Evolutionary conservation across 2,113 vertebrate species (phyloP), one percentile per base, ranked within the genome.

Genomic region (Symphodus melops): DNA sequence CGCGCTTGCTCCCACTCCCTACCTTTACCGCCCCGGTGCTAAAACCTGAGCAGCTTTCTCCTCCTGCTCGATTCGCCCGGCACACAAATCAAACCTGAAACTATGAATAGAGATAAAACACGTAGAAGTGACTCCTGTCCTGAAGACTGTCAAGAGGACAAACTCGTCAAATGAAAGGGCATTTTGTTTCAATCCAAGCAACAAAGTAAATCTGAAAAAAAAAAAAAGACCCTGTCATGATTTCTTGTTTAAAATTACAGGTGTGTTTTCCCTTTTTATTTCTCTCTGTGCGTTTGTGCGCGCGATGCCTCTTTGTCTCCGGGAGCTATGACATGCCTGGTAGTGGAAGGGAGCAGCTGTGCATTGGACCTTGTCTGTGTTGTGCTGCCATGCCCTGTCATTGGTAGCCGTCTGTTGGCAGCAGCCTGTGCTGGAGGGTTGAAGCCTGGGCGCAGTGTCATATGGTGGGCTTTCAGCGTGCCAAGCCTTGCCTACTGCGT

Each of bases 321-420:
- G 69, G 69, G 87, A 88, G 88, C 81, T 83, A 77, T 86, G 86
- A 89, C 84, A 84, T 80, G 84, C 79, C 81, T 79, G 83, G 59
- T 87, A 61, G 87, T 81, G 81, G 86, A 91, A 68, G 73, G 79
- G 84, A 90, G 88, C 87, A 90, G 91, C 90, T 92, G 90, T 87
- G 87, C 88, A 19, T 87, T 83, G 92, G 87, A 88, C 85, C 82
- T 77, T 88, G 86, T 88, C 86, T 90, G 82, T 87, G 84, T 81
- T 81, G 80, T 72, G 86, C 83, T 91, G 89, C 90, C 91, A 88
- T 87, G 77, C 84, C 89, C 85, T 86, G 90, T 92, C 92, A 90
- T 82, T 77, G 90, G 82, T 81, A 88, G 84, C 87, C 81, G 86
- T 88, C 88, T 91, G 91, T 84, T 87, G 88, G 91, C 86, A 83